A percentile compares a stretch with the other conserved stretches of the same genome.
These are phyloP conservation scores for Lucilia cuprina DNA, from an alignment of 1,140 invertebrate genomes.

Conservation along the genomic window DNA sequence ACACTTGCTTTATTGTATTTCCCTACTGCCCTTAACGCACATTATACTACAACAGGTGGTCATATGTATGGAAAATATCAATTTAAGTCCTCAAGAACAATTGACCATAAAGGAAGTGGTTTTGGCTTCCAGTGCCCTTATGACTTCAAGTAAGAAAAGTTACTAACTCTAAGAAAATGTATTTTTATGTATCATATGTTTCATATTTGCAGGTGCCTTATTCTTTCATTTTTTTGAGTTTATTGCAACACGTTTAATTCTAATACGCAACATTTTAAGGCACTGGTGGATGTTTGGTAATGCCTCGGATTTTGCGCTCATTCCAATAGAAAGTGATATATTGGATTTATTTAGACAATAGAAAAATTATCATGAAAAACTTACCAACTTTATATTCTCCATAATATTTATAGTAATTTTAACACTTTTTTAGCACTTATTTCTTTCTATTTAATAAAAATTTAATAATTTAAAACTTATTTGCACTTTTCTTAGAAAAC, in stretches of 20 bases:
- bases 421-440: background rate
- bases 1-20: conserved; percentile 51
- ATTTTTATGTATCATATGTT: background rate
- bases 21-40: conserved; percentile 53
- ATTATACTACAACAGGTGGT: conserved; percentile 54
- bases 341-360: conserved; percentile 48
- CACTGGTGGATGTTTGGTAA: conserved; percentile 61
- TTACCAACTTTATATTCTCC: background rate
- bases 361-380: background rate
- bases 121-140: conserved; percentile 52
- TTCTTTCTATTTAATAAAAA: background rate
- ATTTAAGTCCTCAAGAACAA: conserved; percentile 51
- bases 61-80: conserved; percentile 57
- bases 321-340: conserved; percentile 53
- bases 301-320: conserved; percentile 49
- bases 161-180: background rate
- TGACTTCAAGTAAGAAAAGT: conserved; percentile 49
- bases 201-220: conserved; percentile 40
- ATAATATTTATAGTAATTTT: background rate
- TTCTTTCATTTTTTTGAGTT: conserved; percentile 60
- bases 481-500: background rate
- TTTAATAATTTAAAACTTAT: background rate
- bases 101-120: conserved; percentile 53
- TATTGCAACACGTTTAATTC: conserved; percentile 52
- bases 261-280: conserved; percentile 54